Conservation (phyloP, 2,113 vertebrate genomes). For the Leucopsar rothschildi region DNA sequence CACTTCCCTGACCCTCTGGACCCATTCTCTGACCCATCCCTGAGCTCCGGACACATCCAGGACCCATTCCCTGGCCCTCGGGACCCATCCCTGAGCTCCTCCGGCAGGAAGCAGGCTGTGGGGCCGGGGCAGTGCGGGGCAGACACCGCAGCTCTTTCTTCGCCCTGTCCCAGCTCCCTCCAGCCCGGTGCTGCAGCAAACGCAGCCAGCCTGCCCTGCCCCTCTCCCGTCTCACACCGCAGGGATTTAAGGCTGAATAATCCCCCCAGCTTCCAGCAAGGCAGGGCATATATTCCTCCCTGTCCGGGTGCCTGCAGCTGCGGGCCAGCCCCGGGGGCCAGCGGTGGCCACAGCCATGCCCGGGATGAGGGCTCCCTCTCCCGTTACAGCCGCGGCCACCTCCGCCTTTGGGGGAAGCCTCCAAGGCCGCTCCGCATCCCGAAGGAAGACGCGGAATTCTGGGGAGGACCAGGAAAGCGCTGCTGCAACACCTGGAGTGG, state of each 20-base stretch:
- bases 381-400: neutral
- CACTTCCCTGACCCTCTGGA: too few relatives aligned
- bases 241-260: neutral
- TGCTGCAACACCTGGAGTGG: too few relatives aligned
- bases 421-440: fast-evolving
- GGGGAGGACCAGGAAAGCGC: neutral
- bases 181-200: neutral
- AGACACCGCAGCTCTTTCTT: neutral
- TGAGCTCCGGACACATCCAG: too few relatives aligned
- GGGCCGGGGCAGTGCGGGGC: neutral
- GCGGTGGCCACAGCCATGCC: neutral
- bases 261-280: neutral
- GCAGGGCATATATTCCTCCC: fast-evolving
- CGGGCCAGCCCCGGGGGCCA: neutral
- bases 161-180: neutral
- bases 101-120: neutral
- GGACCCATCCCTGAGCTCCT: neutral
- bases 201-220: neutral
- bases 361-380: conserved; percentile 30
- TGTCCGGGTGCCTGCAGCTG: fast-evolving
- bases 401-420: neutral
- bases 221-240: neutral
- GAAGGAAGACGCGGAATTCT: fast-evolving
- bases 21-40: too few relatives aligned
- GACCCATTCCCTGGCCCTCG: neutral